Base-by-base conservation (phyloP, 2,888 invertebrate genomes). In the Orchesellides sinensis region DNA sequence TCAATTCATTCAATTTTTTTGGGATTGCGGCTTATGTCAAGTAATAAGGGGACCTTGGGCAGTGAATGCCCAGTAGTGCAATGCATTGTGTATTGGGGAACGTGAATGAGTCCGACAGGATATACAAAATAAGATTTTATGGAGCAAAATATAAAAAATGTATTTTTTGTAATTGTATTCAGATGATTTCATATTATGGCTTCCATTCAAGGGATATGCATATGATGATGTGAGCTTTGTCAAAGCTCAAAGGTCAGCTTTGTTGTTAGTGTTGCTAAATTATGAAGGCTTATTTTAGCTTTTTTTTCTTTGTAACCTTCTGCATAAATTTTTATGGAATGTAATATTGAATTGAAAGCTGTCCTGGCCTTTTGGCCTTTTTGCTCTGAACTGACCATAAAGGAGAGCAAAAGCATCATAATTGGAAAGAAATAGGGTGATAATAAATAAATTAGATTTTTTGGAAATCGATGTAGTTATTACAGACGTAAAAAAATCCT, bases 201-300 rank as follows among this genome's bases (percentile, higher is more conserved):
- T 61, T 59, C n/a, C 8, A 27, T 40, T 72, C n/a, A n/a, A n/a
- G n/a, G n/a, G n/a, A n/a, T n/a, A n/a, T n/a, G n/a, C n/a, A n/a
- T n/a, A n/a, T n/a, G n/a, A n/a, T n/a, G n/a, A n/a, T n/a, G n/a
- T n/a, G n/a, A n/a, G n/a, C n/a, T n/a, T n/a, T n/a, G n/a, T n/a
- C n/a, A n/a, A n/a, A n/a, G n/a, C n/a, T n/a, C n/a, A n/a, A n/a
- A 75, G 82, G 85, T 84, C 83, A 85, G 66, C 65, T 84, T 77
- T 84, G 79, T 83, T 85, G 78, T 78, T 66, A n/a, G n/a, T n/a
- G 66, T 56, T 65, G 66, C 72, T 21, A 73, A 72, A 80, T 72
- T 72, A 47, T 45, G 27, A 72, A 61, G 59, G 47, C 40, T 61
- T 40, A 40, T n/a, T 72, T 72, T 72, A 21, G 32, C 27, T 17